Evolutionary conservation across 2,113 vertebrate genomes (phyloP).

Genomic region (Copsychus sechellarum): DNA sequence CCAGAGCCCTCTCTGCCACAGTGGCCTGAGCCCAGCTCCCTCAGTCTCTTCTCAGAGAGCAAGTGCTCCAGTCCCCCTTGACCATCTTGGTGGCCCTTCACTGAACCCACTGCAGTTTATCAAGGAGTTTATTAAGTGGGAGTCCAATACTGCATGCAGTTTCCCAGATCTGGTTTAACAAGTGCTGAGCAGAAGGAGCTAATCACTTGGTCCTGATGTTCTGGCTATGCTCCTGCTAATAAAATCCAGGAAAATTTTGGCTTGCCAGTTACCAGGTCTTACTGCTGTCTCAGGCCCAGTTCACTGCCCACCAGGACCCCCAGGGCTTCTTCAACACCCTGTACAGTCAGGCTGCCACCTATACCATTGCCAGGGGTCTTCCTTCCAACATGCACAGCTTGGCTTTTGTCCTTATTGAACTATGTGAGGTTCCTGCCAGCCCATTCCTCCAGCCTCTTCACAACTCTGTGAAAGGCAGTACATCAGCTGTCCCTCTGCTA

Average conservation of each 20-base stretch:
- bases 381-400: neutral
- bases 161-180: neutral
- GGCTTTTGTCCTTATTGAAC: neutral
- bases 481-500: neutral
- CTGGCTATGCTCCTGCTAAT: neutral
- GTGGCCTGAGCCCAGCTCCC: accelerated
- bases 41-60: neutral
- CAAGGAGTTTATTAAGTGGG: neutral
- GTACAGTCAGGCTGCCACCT: neutral
- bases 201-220: neutral
- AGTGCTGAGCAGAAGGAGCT: neutral
- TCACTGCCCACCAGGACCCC: neutral
- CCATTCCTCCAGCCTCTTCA: neutral
- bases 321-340: neutral
- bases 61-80: neutral
- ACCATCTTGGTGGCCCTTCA: neutral
- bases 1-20: neutral
- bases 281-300: neutral
- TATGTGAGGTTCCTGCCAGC: neutral
- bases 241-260: neutral
- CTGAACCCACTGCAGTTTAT: neutral
- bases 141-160: neutral
- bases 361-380: neutral
- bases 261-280: neutral
- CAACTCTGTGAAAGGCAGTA: neutral